Base-by-base conservation (phyloP, 1,140 invertebrate genomes). In the Oreohelix idahoensis region DNA sequence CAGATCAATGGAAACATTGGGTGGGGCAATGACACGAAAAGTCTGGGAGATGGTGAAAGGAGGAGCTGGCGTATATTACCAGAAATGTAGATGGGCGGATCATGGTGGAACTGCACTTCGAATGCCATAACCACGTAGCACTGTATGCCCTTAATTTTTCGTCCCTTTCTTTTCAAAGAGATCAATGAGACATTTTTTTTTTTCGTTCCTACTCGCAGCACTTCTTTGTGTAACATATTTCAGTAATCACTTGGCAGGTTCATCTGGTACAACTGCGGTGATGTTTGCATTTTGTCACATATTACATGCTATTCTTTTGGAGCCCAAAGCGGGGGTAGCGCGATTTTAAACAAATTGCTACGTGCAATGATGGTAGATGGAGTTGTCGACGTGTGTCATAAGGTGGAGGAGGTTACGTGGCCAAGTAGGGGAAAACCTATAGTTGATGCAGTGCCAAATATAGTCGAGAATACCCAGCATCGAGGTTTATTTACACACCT, bases 191-290 rank as follows among this genome's bases (percentile, higher is more conserved):
- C n/a, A 66, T 66, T 32, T n/a, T 35, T 66, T 66, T 66, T 66
- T 32, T 17, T 32, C 63, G 5, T 66, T 66, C 29, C n/a, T 32
- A 11, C 17, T 32, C 2, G 29, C n/a, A 66, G 63, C 8, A 32
- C 29, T 66, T 58, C 63, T 66, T 66, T 35, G 63, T 66, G 17
- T 8, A 2, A 66, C 63, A 66, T 66, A 32, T 32, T 66, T 66
- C 29, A 66, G 63, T 66, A 66, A 66, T 66, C 63, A 66, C 29
- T 66, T 66, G 63, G 29, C 63, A 66, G 63, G 63, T 66, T 66
- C 63, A 66, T 2, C 63, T 8, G 20, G 63, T 66, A 66, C 63
- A 66, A 0, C n/a, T 29, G 29, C 29, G 29, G 32, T 23, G 23
- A 15, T 66, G 63, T 66, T 66, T 66, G 63, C 63, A 66, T 66